Conservation (phyloP, 2,113 vertebrate species). For the Anoplopoma fimbria region DNA sequence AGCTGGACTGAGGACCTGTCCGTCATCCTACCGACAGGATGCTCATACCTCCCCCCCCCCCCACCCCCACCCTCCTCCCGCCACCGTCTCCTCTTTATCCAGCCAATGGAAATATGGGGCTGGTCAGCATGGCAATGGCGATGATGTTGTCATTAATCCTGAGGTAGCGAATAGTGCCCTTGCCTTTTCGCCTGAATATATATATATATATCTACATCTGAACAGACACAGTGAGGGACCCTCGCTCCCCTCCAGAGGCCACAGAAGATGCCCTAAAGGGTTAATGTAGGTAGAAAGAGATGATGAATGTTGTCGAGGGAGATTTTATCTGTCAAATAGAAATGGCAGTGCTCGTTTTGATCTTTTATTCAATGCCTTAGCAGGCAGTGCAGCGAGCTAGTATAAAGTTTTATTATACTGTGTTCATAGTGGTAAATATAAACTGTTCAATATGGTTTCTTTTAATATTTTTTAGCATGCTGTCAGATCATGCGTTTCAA, state of each 20-base stretch:
- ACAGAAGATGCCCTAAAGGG: conserved; percentile 53
- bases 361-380: conserved; percentile 53
- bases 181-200: conserved; percentile 78
- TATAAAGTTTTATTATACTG: conserved; percentile 37
- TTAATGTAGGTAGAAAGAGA: conserved; percentile 61
- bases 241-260: conserved; percentile 61
- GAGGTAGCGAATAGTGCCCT: conserved; percentile 70
- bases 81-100: conserved; percentile 61
- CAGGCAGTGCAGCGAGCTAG: conserved; percentile 10
- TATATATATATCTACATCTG: conserved; percentile 80
- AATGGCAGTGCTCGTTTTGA: conserved; percentile 50
- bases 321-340: conserved; percentile 72
- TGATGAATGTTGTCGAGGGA: conserved; percentile 64
- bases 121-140: conserved; percentile 59
- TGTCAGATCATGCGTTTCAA: conserved; percentile 14
- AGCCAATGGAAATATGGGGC: conserved; percentile 66
- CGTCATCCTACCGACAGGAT: conserved; percentile 71
- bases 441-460: neutral
- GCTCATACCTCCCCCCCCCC: conserved; percentile 55
- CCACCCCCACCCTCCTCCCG: neutral
- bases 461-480: neutral
- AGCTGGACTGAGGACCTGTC: conserved; percentile 77
- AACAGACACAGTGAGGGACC: conserved; percentile 66
- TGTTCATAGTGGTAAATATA: conserved; percentile 4
- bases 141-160: conserved; percentile 77